A percentile compares a stretch with the other conserved stretches of the same genome.
Conservation (phyloP, 1,140 invertebrate genomes). For the Batillaria attramentaria region DNA sequence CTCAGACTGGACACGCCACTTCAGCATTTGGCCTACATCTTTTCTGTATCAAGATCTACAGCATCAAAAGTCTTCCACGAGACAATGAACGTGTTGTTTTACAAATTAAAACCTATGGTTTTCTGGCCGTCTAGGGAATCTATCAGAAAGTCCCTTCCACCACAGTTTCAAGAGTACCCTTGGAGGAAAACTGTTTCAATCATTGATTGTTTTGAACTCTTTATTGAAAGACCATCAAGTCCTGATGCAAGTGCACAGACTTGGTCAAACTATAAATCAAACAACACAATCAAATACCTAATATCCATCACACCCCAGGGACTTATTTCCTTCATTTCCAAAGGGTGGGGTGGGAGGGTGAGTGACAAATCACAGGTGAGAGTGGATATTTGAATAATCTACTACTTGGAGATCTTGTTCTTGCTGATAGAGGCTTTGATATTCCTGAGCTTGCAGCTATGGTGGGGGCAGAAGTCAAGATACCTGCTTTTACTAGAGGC, state of each 20-base stretch:
- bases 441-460: slow-evolving; percentile 26
- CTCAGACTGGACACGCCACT: not conserved
- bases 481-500: slow-evolving; percentile 42
- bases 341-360: slow-evolving; percentile 38
- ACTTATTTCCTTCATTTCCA: no score
- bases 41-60: slow-evolving; percentile 24
- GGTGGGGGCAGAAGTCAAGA: slow-evolving; percentile 37
- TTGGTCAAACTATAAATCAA: no score
- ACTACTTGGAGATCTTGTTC: slow-evolving; percentile 23
- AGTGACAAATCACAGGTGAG: slow-evolving; percentile 37
- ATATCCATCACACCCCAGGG: no score
- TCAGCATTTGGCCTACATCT: slow-evolving; percentile 12
- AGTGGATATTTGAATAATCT: slow-evolving; percentile 35
- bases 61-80: slow-evolving; percentile 25
- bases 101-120: slow-evolving; percentile 32
- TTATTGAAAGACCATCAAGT: no score
- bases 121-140: no score
- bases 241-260: no score
- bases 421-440: slow-evolving; percentile 42
- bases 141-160: no score
- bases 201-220: no score
- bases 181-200: no score
- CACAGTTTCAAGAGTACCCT: no score
- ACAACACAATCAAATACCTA: no score
- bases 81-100: slow-evolving; percentile 32